phyloP scores from a whole-genome alignment of 2,888 invertebrate genomes.

The Ryuthela nishihirai region DNA sequence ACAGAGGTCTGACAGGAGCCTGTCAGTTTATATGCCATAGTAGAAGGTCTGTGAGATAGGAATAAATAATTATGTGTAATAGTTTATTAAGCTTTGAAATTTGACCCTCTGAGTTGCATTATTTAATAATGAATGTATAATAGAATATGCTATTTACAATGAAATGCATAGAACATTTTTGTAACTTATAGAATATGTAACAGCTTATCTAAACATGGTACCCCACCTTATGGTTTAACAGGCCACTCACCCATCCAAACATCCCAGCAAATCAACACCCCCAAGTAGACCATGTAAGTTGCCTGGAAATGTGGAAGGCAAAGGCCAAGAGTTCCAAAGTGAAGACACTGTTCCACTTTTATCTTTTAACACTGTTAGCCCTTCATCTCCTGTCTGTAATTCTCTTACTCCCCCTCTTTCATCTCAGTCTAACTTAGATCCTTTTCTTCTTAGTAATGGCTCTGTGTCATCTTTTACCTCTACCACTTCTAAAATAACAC shows the following conservation, averaged over 20 bases:
- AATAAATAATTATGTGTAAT: too few species aligned
- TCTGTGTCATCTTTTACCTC: too few species aligned
- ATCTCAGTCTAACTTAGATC: neutral
- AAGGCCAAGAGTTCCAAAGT: slow-evolving; percentile 5
- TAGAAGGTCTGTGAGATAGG: too few species aligned
- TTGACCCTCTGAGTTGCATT: too few species aligned
- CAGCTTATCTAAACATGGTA: too few species aligned
- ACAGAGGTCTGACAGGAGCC: too few species aligned
- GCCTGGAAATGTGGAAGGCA: neutral
- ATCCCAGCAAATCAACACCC: slow-evolving; percentile 15
- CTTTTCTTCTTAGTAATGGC: slow-evolving; percentile 3
- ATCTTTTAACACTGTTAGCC: slow-evolving; percentile 4
- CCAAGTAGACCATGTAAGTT: slow-evolving; percentile 12
- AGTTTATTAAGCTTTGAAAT: too few species aligned
- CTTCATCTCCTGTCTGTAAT: slow-evolving; percentile 6
- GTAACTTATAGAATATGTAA: too few species aligned
- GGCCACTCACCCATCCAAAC: slow-evolving; percentile 11
- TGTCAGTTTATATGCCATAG: too few species aligned
- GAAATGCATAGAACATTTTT: too few species aligned
- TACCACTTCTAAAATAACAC: slow-evolving; percentile 19
- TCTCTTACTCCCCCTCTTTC: slow-evolving; percentile 1
- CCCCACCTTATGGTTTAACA: slow-evolving; percentile 7
- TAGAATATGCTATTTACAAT: too few species aligned
- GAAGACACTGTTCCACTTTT: slow-evolving; percentile 16
- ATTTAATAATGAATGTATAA: too few species aligned